Conservation (phyloP, 2,113 vertebrate species). For the Chloropsis hardwickii region DNA sequence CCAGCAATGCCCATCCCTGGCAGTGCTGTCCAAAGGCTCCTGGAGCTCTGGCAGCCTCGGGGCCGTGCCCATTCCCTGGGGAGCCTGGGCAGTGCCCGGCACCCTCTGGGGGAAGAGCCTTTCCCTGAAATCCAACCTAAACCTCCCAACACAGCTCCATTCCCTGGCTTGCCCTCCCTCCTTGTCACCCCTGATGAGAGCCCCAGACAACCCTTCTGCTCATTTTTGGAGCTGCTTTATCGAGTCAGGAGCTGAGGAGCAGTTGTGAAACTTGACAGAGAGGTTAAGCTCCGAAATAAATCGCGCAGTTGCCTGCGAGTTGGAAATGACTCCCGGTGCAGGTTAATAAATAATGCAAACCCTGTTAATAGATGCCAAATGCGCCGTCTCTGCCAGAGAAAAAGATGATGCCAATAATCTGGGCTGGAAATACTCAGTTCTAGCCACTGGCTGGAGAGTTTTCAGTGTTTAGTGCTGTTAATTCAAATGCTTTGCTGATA, state of each 20-base stretch:
- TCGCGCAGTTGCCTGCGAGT: neutral
- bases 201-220: neutral
- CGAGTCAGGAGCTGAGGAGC: neutral
- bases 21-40: neutral
- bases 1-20: neutral
- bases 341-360: conserved; percentile 62
- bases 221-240: neutral
- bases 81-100: neutral
- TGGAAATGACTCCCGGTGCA: conserved; percentile 31
- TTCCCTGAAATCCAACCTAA: accelerated
- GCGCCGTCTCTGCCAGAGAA: neutral
- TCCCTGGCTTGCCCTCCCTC: neutral
- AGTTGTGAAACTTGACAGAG: neutral
- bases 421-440: neutral
- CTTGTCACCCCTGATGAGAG: accelerated
- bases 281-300: neutral
- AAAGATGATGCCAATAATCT: conserved; percentile 10
- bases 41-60: neutral
- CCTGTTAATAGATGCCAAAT: conserved; percentile 34
- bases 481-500: conserved; percentile 56
- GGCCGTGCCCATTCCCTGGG: neutral
- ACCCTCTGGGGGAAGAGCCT: neutral
- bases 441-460: conserved; percentile 1
- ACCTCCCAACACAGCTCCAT: neutral
- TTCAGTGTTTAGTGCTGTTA: conserved; percentile 59